Evolutionary conservation across 2,113 vertebrate genomes (phyloP).

Genomic region (Morone saxatilis): DNA sequence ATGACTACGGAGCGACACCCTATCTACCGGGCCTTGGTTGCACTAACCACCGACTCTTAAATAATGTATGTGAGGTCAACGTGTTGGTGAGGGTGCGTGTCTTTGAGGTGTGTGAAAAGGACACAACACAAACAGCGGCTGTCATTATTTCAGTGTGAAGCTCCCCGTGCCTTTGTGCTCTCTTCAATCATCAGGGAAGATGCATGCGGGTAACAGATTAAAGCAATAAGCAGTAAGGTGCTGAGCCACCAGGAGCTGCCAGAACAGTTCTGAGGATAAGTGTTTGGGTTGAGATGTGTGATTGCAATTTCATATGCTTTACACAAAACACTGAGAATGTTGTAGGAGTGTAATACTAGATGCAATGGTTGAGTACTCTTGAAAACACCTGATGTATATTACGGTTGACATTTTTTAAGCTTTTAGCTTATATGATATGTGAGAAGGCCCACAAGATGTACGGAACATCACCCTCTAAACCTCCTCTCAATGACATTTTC

Average conservation of each 20-base stretch:
- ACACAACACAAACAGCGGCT: constrained; percentile 13
- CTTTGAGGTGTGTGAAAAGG: constrained; percentile 41
- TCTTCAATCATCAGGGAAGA: background rate
- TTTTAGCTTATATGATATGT: background rate
- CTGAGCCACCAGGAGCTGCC: background rate
- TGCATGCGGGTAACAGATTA: background rate
- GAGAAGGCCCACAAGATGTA: background rate
- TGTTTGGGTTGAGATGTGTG: background rate
- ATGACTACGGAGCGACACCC: constrained; percentile 62
- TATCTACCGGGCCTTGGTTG: constrained; percentile 53
- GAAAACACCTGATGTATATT: no score
- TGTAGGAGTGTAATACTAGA: no score
- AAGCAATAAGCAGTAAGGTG: background rate
- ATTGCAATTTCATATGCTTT: background rate
- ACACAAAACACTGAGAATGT: background rate
- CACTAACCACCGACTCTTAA: constrained; percentile 55
- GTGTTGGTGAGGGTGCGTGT: constrained; percentile 43
- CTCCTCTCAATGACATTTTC: background rate
- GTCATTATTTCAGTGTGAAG: constrained; percentile 46
- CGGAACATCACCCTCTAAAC: background rate
- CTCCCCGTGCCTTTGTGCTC: constrained; percentile 14
- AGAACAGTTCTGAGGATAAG: background rate
- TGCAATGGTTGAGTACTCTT: no score
- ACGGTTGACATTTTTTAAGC: no score
- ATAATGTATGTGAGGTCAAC: constrained; percentile 75